A percentile compares a stretch with the other conserved stretches of the same genome.
phyloP scores from a whole-genome alignment of 2,888 invertebrate species.

The Zele albiditarsus region DNA sequence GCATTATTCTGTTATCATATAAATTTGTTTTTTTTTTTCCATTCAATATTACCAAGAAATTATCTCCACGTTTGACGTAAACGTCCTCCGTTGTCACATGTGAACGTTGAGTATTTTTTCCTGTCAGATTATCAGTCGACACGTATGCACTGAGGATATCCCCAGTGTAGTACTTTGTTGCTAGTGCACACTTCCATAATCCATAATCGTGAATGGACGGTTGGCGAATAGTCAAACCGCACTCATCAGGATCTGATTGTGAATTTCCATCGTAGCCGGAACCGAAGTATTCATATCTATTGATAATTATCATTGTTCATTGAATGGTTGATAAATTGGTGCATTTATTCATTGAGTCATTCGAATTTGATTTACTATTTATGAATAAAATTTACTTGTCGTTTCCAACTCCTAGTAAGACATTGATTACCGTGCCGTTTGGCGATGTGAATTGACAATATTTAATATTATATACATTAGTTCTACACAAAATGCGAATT shows the following conservation, averaged over 20 bases:
- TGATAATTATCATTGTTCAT: conserved; percentile 9
- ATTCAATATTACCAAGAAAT: conserved; percentile 56
- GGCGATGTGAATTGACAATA: conserved; percentile 61
- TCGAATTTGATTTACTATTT: conserved; percentile 10
- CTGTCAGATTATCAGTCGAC: background rate
- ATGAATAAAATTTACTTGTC: conserved; percentile 52
- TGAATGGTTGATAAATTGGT: background rate
- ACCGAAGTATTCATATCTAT: conserved; percentile 62
- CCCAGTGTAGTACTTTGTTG: background rate
- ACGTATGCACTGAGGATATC: background rate
- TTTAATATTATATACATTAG: conserved; percentile 27
- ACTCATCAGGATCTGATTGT: conserved; percentile 49
- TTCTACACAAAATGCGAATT: conserved; percentile 50
- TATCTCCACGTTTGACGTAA: conserved; percentile 56
- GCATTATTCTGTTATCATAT: conserved; percentile 10
- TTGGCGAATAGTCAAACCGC: conserved; percentile 61
- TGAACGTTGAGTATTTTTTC: background rate
- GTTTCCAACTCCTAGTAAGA: conserved; percentile 56
- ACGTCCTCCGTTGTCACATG: conserved; percentile 43
- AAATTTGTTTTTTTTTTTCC: background rate
- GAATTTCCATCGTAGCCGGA: conserved; percentile 45
- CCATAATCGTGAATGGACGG: conserved; percentile 59
- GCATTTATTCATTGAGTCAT: background rate
- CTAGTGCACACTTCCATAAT: conserved; percentile 61
- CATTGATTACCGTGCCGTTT: conserved; percentile 54